Conservation (phyloP, 2,113 vertebrate species). For the Machaerirhynchus nigripectus region DNA sequence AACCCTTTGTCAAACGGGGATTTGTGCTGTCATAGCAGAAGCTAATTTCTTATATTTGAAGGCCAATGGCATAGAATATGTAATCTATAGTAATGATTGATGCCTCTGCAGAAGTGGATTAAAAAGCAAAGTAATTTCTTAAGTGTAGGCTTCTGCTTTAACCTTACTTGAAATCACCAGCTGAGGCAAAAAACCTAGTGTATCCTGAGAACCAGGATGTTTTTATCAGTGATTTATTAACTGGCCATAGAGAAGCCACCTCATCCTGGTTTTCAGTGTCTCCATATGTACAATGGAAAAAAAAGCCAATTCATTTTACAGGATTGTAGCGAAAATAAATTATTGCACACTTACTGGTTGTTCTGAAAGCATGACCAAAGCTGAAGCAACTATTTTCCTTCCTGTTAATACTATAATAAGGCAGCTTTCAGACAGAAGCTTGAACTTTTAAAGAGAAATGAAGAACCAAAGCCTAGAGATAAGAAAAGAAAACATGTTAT, state of each 20-base stretch:
- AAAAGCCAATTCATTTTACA: not conserved
- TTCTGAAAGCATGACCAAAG: not conserved
- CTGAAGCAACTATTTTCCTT: not conserved
- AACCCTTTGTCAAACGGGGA: not conserved
- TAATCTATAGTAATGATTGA: not conserved
- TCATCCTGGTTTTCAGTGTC: not conserved
- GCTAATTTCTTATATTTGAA: not conserved
- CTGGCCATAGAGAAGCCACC: not conserved
- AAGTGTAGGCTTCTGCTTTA: not conserved
- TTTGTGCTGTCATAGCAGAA: not conserved
- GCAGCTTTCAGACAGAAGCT: not conserved
- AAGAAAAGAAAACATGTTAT: not conserved
- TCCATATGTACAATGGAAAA: not conserved
- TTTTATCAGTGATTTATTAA: not conserved
- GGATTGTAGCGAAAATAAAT: not conserved
- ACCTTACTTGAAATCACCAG: not conserved
- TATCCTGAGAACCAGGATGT: not conserved
- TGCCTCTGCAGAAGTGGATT: not conserved
- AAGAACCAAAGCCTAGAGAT: not conserved
- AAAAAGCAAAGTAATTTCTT: constrained; percentile 1
- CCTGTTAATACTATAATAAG: not conserved
- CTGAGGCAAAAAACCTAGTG: not conserved
- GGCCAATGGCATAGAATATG: not conserved
- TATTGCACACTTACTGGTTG: not conserved
- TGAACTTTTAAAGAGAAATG: not conserved